Conservation (phyloP, 2,797 vertebrate genomes). For the Alca torda region DNA sequence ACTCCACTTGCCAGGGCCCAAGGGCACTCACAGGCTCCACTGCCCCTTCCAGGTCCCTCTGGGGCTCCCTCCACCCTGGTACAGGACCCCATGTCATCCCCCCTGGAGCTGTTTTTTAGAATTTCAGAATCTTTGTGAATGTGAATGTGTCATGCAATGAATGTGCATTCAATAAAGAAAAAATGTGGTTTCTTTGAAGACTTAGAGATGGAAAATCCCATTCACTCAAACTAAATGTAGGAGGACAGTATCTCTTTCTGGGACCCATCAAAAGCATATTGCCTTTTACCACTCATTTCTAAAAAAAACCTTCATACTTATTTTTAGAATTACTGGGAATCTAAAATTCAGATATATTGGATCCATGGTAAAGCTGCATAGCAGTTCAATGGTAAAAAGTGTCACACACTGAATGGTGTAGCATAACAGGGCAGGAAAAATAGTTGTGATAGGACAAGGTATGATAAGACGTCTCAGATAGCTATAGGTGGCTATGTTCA, state of each 20-base stretch:
- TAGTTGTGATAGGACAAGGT: background rate
- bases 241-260: background rate
- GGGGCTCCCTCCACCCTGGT: rapidly evolving
- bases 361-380: background rate
- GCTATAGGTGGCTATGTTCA: background rate
- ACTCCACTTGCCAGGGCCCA: background rate
- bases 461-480: background rate
- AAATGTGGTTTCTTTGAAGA: background rate
- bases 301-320: background rate
- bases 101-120: background rate
- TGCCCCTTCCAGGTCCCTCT: background rate
- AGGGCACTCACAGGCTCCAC: background rate
- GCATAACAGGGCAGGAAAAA: background rate
- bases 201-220: background rate
- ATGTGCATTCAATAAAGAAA: background rate
- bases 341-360: background rate
- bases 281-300: background rate
- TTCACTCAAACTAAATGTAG: background rate
- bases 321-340: background rate
- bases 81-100: rapidly evolving
- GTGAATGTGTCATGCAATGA: background rate
- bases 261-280: background rate
- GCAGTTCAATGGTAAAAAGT: background rate
- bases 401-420: background rate
- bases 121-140: background rate